Conservation (phyloP, 2,797 vertebrate species). For the Gephyroberyx darwinii region DNA sequence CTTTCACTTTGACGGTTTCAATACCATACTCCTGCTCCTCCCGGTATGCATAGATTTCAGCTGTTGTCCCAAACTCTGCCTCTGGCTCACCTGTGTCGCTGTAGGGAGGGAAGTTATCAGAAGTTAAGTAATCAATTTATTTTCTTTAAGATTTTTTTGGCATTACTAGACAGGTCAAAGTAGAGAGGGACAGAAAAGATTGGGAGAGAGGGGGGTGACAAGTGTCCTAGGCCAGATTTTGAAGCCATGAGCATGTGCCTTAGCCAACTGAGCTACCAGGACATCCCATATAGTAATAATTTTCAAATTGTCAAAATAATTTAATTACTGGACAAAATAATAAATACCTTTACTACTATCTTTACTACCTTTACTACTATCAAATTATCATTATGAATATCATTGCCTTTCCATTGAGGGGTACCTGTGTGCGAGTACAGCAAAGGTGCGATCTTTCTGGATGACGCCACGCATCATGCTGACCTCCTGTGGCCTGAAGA, state of each 20-base stretch:
- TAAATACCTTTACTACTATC: not conserved
- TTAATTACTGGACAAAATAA: not conserved
- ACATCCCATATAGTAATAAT: too few species aligned
- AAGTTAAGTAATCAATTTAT: not conserved
- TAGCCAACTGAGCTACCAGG: too few species aligned
- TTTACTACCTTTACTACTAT: not conserved
- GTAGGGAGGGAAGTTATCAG: conserved; percentile 10
- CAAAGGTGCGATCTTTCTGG: conserved; percentile 95
- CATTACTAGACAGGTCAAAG: too few species aligned
- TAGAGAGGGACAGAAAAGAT: too few species aligned
- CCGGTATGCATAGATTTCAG: conserved; percentile 96
- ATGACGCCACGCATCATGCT: conserved; percentile 96
- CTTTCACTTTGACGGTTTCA: conserved; percentile 98
- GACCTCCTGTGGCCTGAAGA: conserved; percentile 96
- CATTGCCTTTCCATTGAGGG: not conserved
- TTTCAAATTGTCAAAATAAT: not conserved
- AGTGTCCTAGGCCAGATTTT: too few species aligned
- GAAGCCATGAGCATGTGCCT: too few species aligned
- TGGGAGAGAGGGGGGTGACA: too few species aligned
- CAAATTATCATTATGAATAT: not conserved
- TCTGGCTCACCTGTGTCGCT: conserved; percentile 74
- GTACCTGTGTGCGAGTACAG: conserved; percentile 95
- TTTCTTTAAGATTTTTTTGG: too few species aligned
- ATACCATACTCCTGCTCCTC: conserved; percentile 97
- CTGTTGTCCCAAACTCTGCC: conserved; percentile 93